phyloP scores from a whole-genome alignment of 2,113 vertebrate genomes.

The Ophthalmotilapia sp. region DNA sequence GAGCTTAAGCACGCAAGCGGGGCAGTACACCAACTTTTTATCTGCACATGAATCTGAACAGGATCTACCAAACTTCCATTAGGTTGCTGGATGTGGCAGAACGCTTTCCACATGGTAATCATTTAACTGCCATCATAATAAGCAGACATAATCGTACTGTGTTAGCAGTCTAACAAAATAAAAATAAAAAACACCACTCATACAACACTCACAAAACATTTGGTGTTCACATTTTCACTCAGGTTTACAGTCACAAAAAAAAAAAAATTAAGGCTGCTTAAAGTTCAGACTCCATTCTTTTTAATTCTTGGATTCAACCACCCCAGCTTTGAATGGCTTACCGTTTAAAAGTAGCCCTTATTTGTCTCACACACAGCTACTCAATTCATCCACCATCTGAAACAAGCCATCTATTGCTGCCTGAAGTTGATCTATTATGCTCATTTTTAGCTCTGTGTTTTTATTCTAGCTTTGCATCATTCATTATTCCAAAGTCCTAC shows the following conservation, averaged over 20 bases:
- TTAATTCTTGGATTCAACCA: not conserved
- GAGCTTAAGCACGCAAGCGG: not conserved
- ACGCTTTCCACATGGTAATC: not conserved
- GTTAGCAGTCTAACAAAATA: not conserved
- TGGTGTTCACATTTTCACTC: not conserved
- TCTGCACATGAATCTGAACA: not conserved
- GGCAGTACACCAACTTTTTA: not conserved
- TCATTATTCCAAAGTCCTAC: not conserved
- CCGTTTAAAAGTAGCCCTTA: not conserved
- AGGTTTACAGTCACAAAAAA: not conserved
- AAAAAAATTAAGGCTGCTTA: not conserved
- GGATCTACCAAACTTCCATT: not conserved
- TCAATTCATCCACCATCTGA: not conserved
- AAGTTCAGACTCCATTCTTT: not conserved
- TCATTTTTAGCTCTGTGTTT: not conserved
- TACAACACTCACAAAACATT: not conserved
- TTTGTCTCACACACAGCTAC: not conserved
- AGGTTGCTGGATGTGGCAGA: not conserved
- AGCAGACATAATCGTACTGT: not conserved
- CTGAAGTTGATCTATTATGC: not conserved
- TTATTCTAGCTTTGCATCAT: not conserved
- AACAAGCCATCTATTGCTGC: not conserved
- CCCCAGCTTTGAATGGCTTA: not conserved
- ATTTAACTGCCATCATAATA: not conserved
- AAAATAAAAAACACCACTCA: not conserved